Percentiles rank a stretch among this genome's conserved stretches.
Evolutionary conservation across 2,888 invertebrate species (phyloP).

Genomic region (Thalpophila matura): DNA sequence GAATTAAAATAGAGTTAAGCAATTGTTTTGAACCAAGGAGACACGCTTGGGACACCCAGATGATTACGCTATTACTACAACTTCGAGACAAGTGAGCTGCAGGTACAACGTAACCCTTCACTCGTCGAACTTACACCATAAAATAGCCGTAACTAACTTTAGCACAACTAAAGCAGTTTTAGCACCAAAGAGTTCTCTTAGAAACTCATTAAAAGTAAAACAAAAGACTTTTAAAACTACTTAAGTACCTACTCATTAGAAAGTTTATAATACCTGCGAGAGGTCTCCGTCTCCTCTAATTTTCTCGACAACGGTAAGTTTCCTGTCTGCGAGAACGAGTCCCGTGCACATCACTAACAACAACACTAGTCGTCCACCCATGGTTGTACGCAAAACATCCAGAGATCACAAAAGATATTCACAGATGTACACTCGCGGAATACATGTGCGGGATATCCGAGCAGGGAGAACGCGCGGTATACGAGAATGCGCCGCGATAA

Average conservation of each 20-base stretch:
- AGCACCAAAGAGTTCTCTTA: conserved; percentile 29
- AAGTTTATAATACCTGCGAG: conserved; percentile 91
- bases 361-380: conserved; percentile 82
- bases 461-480: conserved; percentile 72
- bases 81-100: conserved; percentile 12
- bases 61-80: conserved; percentile 15
- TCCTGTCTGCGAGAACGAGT: conserved; percentile 78
- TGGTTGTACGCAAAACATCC: conserved; percentile 76
- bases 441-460: conserved; percentile 70
- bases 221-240: conserved; percentile 52
- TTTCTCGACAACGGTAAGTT: conserved; percentile 91
- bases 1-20: conserved; percentile 1
- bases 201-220: conserved; percentile 41
- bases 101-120: conserved; percentile 21
- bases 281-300: conserved; percentile 92
- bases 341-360: conserved; percentile 83
- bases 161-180: conserved; percentile 24
- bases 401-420: conserved; percentile 73
- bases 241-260: conserved; percentile 65
- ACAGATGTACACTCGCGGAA: conserved; percentile 81
- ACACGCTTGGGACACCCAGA: not conserved
- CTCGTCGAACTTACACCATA: conserved; percentile 33
- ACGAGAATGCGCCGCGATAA: conserved; percentile 78
- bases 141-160: conserved; percentile 44
- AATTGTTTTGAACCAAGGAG: conserved; percentile 18